A percentile compares a stretch with the other conserved stretches of the same genome.
Evolutionary conservation across 2,797 vertebrate species (phyloP).

Genomic region (Pseudochirops cupreus): DNA sequence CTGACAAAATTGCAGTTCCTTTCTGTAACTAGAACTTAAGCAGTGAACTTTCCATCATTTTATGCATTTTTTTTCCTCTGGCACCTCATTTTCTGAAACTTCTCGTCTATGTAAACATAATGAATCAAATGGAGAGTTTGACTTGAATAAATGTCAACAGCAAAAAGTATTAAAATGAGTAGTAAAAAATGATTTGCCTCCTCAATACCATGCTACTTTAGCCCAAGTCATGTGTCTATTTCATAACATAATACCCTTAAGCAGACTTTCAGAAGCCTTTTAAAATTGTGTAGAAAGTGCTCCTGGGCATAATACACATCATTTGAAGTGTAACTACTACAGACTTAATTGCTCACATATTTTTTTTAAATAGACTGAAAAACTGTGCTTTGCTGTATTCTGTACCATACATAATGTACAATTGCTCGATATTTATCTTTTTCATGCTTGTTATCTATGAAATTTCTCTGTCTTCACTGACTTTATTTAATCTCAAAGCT

Average conservation of each 20-base stretch:
- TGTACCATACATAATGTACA: background rate
- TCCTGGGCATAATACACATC: background rate
- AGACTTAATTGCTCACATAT: background rate
- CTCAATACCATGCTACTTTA: background rate
- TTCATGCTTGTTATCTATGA: background rate
- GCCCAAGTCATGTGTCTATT: background rate
- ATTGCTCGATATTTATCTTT: background rate
- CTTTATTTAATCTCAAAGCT: background rate
- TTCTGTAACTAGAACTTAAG: background rate
- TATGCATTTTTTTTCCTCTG: conserved; percentile 52
- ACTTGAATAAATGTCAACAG: background rate
- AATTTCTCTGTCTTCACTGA: background rate
- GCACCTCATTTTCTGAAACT: background rate
- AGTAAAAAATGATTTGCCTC: background rate
- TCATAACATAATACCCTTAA: background rate
- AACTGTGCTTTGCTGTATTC: background rate
- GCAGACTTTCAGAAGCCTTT: background rate
- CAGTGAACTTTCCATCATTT: conserved; percentile 36
- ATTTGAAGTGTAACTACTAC: background rate
- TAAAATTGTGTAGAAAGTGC: conserved; percentile 5
- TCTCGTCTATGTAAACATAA: conserved; percentile 26
- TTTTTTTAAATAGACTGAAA: background rate
- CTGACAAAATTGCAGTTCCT: background rate
- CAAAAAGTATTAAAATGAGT: background rate
- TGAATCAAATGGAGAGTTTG: conserved; percentile 8